These are phyloP conservation scores for Zaprionus inermis DNA, from an alignment of 1,140 invertebrate genomes.

Conservation along the genomic window DNA sequence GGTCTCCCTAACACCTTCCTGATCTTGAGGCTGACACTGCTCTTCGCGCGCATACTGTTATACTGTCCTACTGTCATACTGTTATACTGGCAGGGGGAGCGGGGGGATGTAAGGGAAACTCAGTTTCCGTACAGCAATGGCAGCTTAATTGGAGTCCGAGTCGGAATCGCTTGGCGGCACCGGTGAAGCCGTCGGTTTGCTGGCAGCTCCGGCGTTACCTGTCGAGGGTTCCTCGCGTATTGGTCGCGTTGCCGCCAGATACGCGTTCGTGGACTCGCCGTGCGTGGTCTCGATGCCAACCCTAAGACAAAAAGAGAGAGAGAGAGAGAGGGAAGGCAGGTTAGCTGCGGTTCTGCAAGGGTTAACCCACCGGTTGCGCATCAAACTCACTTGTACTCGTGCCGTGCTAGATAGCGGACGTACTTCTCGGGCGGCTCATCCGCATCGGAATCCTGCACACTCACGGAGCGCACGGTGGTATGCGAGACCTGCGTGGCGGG, in stretches of 20 bases:
- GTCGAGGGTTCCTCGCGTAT: constrained; percentile 84
- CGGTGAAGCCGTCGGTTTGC: constrained; percentile 84
- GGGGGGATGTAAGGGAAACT: not conserved
- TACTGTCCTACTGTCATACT: not conserved
- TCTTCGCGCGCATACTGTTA: not conserved
- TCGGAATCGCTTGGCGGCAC: constrained; percentile 86
- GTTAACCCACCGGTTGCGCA: not conserved
- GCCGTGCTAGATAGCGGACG: constrained; percentile 97
- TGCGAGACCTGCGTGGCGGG: constrained; percentile 98
- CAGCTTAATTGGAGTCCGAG: constrained; percentile 84
- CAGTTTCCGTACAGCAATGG: constrained; percentile 13
- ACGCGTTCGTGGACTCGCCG: constrained; percentile 90
- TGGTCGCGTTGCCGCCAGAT: constrained; percentile 88
- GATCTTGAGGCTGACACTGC: constrained; percentile 11
- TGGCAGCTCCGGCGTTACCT: constrained; percentile 81
- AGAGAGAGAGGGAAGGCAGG: not conserved
- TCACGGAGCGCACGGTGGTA: constrained; percentile 97
- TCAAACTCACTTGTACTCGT: constrained; percentile 93
- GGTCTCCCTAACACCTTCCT: constrained; percentile 9
- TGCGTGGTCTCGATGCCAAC: constrained; percentile 94
- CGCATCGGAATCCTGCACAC: constrained; percentile 93
- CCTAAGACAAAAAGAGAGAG: constrained; percentile 83
- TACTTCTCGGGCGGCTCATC: constrained; percentile 99
- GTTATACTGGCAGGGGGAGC: not conserved
- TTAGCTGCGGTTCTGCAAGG: not conserved